Evolutionary conservation across 2,113 vertebrate genomes (phyloP).

Genomic region (Oncorhynchus masou): DNA sequence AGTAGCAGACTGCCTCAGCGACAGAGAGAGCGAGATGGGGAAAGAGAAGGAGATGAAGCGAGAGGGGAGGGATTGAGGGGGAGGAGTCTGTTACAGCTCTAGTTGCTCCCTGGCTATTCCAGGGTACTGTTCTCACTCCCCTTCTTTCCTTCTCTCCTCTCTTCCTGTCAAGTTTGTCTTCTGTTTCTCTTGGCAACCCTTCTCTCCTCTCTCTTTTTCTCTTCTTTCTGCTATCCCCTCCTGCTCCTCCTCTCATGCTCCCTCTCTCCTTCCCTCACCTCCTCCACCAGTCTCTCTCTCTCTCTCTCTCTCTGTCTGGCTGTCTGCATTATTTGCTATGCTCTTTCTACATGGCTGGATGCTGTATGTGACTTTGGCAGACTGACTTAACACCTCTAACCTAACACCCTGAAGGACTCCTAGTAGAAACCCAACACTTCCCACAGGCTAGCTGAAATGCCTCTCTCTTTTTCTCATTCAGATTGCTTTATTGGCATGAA

Average conservation of each 20-base stretch:
- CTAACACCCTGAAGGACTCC: not conserved
- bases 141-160: constrained; percentile 52
- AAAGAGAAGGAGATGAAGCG: constrained; percentile 37
- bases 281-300: constrained; percentile 2
- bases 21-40: constrained; percentile 38
- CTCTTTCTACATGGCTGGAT: constrained; percentile 39
- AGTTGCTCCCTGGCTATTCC: constrained; percentile 71
- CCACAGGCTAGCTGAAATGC: constrained; percentile 37
- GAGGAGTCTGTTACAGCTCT: constrained; percentile 71
- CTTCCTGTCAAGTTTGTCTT: constrained; percentile 13
- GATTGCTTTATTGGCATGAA: too few species aligned
- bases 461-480: not conserved
- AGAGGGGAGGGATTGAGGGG: constrained; percentile 63
- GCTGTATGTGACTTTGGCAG: constrained; percentile 41
- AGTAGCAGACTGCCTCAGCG: constrained; percentile 58
- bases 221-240: not conserved
- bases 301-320: not conserved
- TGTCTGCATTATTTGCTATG: constrained; percentile 33
- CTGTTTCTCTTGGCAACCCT: constrained; percentile 31
- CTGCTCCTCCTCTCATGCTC: not conserved
- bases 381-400: constrained; percentile 26
- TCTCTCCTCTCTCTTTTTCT: constrained; percentile 3
- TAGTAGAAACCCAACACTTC: not conserved
- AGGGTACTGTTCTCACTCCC: constrained; percentile 74
- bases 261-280: constrained; percentile 4